phyloP scores from a whole-genome alignment of 2,113 vertebrate species.

The Thinocorus orbignyianus region DNA sequence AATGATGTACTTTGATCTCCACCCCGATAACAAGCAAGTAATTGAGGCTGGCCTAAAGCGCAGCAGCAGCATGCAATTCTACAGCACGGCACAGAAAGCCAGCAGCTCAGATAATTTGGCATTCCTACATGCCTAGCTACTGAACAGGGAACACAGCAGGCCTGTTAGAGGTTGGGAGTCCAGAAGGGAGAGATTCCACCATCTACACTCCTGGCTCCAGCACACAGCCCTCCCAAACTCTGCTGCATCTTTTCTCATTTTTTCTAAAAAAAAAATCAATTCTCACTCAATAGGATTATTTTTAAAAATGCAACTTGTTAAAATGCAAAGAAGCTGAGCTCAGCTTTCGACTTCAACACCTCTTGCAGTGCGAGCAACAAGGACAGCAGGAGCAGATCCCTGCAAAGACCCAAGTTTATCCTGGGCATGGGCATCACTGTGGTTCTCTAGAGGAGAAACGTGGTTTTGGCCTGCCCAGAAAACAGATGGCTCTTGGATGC shows the following conservation, averaged over 20 bases:
- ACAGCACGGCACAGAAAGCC: not conserved
- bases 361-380: not conserved
- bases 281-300: fast-evolving
- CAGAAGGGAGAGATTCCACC: not conserved
- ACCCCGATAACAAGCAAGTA: not conserved
- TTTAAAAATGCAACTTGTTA: not conserved
- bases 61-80: not conserved
- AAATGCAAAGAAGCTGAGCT: not conserved
- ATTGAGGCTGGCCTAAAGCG: not conserved
- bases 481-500: not conserved
- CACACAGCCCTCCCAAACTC: not conserved
- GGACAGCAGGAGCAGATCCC: not conserved
- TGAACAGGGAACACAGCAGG: not conserved
- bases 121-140: not conserved
- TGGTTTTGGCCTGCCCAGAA: not conserved
- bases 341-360: not conserved
- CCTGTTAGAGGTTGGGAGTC: not conserved
- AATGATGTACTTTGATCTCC: slow-evolving; percentile 47
- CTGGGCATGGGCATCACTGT: not conserved
- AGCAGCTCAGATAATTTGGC: not conserved
- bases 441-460: not conserved
- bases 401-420: not conserved
- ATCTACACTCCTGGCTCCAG: not conserved
- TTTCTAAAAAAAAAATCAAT: not conserved
- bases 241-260: fast-evolving